phyloP scores from a whole-genome alignment of 2,888 invertebrate genomes.

The Eubasilissa splendida region DNA sequence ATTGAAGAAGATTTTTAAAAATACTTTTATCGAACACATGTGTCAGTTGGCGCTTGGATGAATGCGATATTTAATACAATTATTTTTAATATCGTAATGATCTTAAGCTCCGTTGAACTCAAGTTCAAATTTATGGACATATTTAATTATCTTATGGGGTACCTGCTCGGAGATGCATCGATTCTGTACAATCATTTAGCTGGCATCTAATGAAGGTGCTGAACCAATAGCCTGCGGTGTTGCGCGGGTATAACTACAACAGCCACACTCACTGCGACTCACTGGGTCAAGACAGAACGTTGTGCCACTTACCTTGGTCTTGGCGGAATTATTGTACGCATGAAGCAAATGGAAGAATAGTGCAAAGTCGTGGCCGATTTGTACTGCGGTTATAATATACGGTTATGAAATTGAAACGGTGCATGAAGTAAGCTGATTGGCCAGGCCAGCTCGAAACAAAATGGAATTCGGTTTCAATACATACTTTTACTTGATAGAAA shows the following conservation, averaged over 20 bases:
- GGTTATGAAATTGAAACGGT: conserved; percentile 38
- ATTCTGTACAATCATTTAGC: too few species aligned
- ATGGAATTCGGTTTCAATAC: conserved; percentile 37
- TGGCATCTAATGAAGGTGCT: conserved; percentile 1
- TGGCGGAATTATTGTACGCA: conserved; percentile 46
- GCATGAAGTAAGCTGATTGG: conserved; percentile 26
- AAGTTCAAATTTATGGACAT: too few species aligned
- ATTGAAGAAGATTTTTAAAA: too few species aligned
- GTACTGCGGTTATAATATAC: conserved; percentile 29
- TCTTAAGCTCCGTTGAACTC: too few species aligned
- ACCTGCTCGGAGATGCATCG: too few species aligned
- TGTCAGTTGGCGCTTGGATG: too few species aligned
- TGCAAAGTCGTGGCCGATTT: conserved; percentile 20
- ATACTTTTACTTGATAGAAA: conserved; percentile 38
- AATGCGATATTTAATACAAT: too few species aligned
- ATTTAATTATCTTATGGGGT: too few species aligned
- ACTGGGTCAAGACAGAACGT: conserved; percentile 57
- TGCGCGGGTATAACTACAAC: not conserved
- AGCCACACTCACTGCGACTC: conserved; percentile 1
- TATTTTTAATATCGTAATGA: too few species aligned
- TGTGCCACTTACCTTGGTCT: conserved; percentile 58
- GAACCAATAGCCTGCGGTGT: conserved; percentile 27
- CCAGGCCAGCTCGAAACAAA: conserved; percentile 23
- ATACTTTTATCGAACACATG: too few species aligned
- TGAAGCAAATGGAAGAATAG: conserved; percentile 20